Evolutionary conservation across 92 coral and sea anemone species (phyloP), one percentile per base, ranked within the genome.

Genomic region (Epizoanthus scotinus): DNA sequence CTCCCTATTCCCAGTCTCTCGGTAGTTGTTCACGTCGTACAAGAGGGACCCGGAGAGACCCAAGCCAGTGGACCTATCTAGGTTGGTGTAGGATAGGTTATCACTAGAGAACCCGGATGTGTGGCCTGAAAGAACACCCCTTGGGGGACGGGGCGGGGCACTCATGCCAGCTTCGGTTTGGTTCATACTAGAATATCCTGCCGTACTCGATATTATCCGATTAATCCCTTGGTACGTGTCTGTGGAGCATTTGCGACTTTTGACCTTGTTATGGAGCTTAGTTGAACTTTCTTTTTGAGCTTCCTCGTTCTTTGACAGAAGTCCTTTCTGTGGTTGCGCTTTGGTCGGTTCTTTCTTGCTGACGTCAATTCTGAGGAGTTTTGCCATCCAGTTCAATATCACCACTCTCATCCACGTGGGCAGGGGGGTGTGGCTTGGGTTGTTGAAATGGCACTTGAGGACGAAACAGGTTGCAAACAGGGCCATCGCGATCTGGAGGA

Each of bases 391-490:
- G 31, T 87, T 89, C 21, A 93, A 77, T 3, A 93, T 90, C 19
- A 93, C 81, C 59, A 82, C 84, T 60, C 97, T 84, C 62, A 93
- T 86, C 97, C 97, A 93, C 55, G 69, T 77, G 0, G 97, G 97
- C 79, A 93, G 86, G n/a, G 93, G 94, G 6, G 88, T 91, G 58
- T 93, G 97, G 53, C 90, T 73, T 14, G 97, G 97, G 28, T 93
- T 86, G 80, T 85, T 90, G 88, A 93, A 93, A 78, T 93, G 84
- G 53, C 93, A 89, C 55, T 85, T 88, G 50, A 93, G 85, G 13
- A 93, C 97, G n/a, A 93, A 71, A 60, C 97, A 93, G 14, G 97
- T 93, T 49, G 94, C 93, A 25, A 93, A 82, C 18, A 93, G 85
- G 34, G 97, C 97, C 58, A 93, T 65, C 67, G 94, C 94, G 71